A percentile compares a stretch with the other conserved stretches of the same genome.
Evolutionary conservation across 2,113 vertebrate species (phyloP).

Genomic region (Bubo blakistoni): DNA sequence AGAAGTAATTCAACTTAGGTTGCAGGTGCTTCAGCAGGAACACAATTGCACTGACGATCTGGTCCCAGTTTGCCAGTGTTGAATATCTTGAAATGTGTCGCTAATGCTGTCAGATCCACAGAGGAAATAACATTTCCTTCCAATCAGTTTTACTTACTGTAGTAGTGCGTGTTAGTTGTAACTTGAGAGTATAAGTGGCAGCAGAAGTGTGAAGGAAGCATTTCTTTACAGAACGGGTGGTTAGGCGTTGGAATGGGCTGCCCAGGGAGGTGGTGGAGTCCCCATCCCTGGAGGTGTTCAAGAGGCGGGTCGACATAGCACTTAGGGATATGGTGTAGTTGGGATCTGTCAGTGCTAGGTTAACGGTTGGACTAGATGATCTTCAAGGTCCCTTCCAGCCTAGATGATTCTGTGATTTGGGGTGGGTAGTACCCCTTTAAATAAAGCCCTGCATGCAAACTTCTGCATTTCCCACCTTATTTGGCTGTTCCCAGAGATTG

Average conservation of each 20-base stretch:
- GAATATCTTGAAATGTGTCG: neutral
- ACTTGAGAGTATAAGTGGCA: neutral
- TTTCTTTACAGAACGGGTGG: too few species aligned
- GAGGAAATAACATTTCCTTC: neutral
- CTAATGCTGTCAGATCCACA: neutral
- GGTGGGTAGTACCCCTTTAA: neutral
- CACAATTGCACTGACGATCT: neutral
- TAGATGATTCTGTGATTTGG: neutral
- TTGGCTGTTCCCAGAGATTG: neutral
- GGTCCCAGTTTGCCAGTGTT: neutral
- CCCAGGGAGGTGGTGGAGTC: too few species aligned
- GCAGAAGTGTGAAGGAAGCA: neutral
- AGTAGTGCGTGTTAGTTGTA: neutral
- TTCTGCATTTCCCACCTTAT: neutral
- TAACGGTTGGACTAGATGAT: too few species aligned
- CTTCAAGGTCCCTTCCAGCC: too few species aligned
- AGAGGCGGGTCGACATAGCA: too few species aligned
- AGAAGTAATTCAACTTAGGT: neutral
- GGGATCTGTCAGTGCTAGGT: too few species aligned
- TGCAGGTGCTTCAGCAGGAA: neutral
- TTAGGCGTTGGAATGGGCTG: too few species aligned
- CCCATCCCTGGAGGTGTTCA: too few species aligned
- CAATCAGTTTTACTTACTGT: neutral
- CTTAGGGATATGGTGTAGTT: too few species aligned
- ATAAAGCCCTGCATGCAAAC: neutral